These are phyloP conservation scores for Abrostola triplasia DNA, from an alignment of 2,888 invertebrate species.

Conservation along the genomic window DNA sequence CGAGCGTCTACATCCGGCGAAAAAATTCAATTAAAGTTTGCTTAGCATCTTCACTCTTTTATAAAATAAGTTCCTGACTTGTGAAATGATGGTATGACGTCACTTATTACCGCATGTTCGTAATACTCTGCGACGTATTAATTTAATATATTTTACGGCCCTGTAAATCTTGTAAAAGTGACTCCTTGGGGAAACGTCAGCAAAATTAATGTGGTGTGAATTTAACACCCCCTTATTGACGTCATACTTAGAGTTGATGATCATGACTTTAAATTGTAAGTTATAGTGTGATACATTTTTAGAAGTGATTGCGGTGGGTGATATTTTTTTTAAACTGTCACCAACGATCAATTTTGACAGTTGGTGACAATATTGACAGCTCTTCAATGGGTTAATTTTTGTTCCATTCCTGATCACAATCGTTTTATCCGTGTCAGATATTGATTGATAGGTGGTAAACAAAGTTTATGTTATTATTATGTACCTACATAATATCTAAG, in stretches of 20 bases:
- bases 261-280: neutral
- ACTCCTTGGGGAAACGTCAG: neutral
- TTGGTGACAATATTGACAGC: too few relatives aligned
- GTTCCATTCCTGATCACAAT: too few relatives aligned
- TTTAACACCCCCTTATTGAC: conserved; percentile 6
- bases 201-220: conserved; percentile 22
- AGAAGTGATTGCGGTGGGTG: too few relatives aligned
- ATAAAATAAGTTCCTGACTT: conserved; percentile 20
- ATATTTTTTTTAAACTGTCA: too few relatives aligned
- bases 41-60: conserved; percentile 12
- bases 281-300: too few relatives aligned
- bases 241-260: neutral
- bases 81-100: conserved; percentile 19
- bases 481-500: too few relatives aligned
- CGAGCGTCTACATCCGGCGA: conserved; percentile 6
- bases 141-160: conserved; percentile 15
- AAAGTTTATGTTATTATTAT: too few relatives aligned
- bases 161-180: conserved; percentile 9
- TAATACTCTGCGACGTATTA: conserved; percentile 10
- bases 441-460: too few relatives aligned
- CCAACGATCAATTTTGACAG: too few relatives aligned
- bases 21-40: conserved; percentile 47
- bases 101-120: conserved; percentile 9
- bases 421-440: too few relatives aligned
- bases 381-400: too few relatives aligned